Evolutionary conservation across 2,113 vertebrate genomes (phyloP), one percentile per base, ranked within the genome.

Genomic region (Calyptomena viridis): DNA sequence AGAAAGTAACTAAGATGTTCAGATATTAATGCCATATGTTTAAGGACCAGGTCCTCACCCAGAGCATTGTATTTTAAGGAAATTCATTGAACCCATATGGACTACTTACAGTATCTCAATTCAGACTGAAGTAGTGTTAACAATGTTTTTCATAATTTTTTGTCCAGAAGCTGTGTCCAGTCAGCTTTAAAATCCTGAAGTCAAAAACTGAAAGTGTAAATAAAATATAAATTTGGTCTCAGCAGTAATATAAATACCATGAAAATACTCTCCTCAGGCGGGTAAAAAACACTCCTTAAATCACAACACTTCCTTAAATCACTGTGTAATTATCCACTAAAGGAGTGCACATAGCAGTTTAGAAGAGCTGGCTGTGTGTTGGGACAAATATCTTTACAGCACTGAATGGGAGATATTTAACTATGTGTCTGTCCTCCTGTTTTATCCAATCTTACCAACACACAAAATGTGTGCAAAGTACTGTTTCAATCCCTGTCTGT

Each of bases 391-490:
- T 30, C 40, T 77, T 76, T 33, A 46, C 15, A 66, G 46, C 27
- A 76, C 4, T 5, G 13, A 81, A 17, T 23, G 14, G 18, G 33
- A 71, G n/a, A 39, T 39, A 30, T 59, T 55, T 39, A 69, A 31
- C 27, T 42, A 11, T 31, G 8, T 59, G 15, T 10, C 28, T 78
- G 20, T 49, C 14, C 37, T 42, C 28, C 58, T n/a, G 5, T 63
- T 92, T 79, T 71, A 20, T 19, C 10, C 2, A 2, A 8, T 12
- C 22, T 73, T 83, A 17, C 4, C 24, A 63, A 37, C 13, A 21
- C 18, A 39, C 5, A 53, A 59, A 69, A 58, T 1, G 0, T 0
- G 0, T 37, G 11, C 3, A 2, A 60, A 52, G 2, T 40, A 13
- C 24, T 4, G 2, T 66, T 81, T 71, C 0, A 0, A 27, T 11